Percentiles rank a stretch among this genome's conserved stretches.
These are phyloP conservation scores for Laodelphax striatellus DNA, from an alignment of 1,140 invertebrate genomes.

Conservation along the genomic window DNA sequence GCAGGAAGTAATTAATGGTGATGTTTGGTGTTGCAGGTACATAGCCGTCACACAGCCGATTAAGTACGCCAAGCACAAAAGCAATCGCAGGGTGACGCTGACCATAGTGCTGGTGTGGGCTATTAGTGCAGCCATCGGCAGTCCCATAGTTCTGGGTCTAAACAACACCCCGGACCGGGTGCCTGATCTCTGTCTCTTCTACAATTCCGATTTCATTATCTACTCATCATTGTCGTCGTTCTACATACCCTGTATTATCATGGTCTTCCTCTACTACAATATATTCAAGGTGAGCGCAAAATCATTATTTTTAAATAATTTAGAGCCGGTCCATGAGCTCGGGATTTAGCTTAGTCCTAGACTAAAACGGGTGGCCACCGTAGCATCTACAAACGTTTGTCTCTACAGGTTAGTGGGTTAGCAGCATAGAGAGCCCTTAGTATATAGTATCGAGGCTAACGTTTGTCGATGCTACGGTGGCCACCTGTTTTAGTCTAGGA, in stretches of 20 bases:
- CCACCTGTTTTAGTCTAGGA: too few relatives aligned
- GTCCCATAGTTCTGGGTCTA: conserved; percentile 89
- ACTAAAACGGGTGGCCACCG: too few relatives aligned
- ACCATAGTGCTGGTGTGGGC: conserved; percentile 96
- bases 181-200: conserved; percentile 81
- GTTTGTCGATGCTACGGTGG: too few relatives aligned
- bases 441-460: too few relatives aligned
- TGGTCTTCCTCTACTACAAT: conserved; percentile 97
- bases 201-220: conserved; percentile 96
- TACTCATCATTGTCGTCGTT: conserved; percentile 96
- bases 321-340: too few relatives aligned
- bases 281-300: conserved; percentile 77
- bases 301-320: too few relatives aligned
- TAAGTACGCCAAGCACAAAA: conserved; percentile 98
- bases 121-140: conserved; percentile 91
- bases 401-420: too few relatives aligned
- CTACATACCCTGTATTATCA: conserved; percentile 97
- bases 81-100: conserved; percentile 85
- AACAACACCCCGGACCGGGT: conserved; percentile 76
- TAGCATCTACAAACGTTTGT: too few relatives aligned
- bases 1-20: not conserved
- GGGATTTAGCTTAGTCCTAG: too few relatives aligned
- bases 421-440: too few relatives aligned
- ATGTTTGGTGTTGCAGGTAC: conserved; percentile 57
- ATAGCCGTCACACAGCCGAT: conserved; percentile 98